A percentile compares a stretch with the other conserved stretches of the same genome.
phyloP scores from a whole-genome alignment of 1,140 invertebrate species.

The Campodea augens region DNA sequence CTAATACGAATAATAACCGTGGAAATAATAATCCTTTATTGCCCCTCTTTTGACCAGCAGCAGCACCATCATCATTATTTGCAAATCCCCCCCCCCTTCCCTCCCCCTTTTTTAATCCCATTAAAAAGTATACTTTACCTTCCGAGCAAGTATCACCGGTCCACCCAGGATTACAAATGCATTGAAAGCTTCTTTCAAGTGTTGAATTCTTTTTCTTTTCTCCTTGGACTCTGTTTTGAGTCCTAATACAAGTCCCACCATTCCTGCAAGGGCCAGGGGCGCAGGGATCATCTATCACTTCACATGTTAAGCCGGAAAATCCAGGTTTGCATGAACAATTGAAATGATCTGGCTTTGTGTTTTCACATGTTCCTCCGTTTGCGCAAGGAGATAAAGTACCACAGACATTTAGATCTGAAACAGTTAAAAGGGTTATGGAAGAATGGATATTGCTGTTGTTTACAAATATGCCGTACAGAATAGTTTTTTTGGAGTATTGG shows the following conservation, averaged over 20 bases:
- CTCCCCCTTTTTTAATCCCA: too few species aligned
- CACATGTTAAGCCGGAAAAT: constrained; percentile 76
- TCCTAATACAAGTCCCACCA: constrained; percentile 50
- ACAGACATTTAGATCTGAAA: constrained; percentile 86
- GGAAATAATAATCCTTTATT: too few species aligned
- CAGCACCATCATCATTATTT: too few species aligned
- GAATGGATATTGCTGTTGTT: background rate
- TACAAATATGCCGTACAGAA: too few species aligned
- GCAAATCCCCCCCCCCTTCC: too few species aligned
- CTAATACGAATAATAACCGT: too few species aligned
- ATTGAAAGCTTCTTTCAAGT: too few species aligned
- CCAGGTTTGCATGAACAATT: constrained; percentile 77
- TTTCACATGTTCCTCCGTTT: constrained; percentile 88
- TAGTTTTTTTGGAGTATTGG: too few species aligned
- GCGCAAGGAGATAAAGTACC: constrained; percentile 89
- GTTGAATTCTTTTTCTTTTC: constrained; percentile 18
- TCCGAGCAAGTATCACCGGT: constrained; percentile 60
- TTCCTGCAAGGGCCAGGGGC: constrained; percentile 70
- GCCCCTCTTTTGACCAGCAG: too few species aligned
- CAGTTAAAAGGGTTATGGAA: constrained; percentile 10
- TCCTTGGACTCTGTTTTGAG: constrained; percentile 23
- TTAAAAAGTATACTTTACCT: too few species aligned
- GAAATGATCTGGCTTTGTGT: constrained; percentile 81
- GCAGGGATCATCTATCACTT: constrained; percentile 80
- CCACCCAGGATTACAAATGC: constrained; percentile 71